phyloP scores from a whole-genome alignment of 2,113 vertebrate species.

The Amblyopsis rosae region DNA sequence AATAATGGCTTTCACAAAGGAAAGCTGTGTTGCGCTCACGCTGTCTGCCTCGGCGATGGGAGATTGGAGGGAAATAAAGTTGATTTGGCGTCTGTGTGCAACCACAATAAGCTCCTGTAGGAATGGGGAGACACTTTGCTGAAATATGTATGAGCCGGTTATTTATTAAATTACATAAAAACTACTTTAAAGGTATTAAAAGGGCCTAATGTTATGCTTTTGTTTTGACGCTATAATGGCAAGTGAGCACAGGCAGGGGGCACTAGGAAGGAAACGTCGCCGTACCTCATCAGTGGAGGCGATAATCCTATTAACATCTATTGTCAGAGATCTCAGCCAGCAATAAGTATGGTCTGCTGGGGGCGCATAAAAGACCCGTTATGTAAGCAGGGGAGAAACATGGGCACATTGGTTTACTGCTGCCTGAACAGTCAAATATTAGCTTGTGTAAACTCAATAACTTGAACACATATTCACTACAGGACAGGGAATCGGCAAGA shows the following conservation, averaged over 20 bases:
- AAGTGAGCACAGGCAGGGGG: constrained; percentile 32
- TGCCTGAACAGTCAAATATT: constrained; percentile 46
- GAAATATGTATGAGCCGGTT: constrained; percentile 73
- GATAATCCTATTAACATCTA: constrained; percentile 54
- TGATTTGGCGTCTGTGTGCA: constrained; percentile 61
- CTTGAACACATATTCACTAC: constrained; percentile 25
- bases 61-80: constrained; percentile 24
- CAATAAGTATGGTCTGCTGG: constrained; percentile 42
- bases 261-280: constrained; percentile 26
- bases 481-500: constrained; percentile 7
- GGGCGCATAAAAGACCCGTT: constrained; percentile 36
- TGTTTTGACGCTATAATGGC: constrained; percentile 53
- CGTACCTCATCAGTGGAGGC: constrained; percentile 35
- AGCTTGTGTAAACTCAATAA: constrained; percentile 25
- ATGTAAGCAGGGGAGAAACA: constrained; percentile 38
- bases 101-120: constrained; percentile 65
- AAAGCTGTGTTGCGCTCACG: constrained; percentile 24
- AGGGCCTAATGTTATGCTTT: constrained; percentile 57
- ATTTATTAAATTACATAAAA: constrained; percentile 72
- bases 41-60: background rate
- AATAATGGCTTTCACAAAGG: constrained; percentile 20
- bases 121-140: constrained; percentile 63
- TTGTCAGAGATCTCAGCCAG: constrained; percentile 46
- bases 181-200: constrained; percentile 65
- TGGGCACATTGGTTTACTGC: constrained; percentile 27